Conservation (phyloP, 2,113 vertebrate genomes). For the Corynorhinus townsendii region DNA sequence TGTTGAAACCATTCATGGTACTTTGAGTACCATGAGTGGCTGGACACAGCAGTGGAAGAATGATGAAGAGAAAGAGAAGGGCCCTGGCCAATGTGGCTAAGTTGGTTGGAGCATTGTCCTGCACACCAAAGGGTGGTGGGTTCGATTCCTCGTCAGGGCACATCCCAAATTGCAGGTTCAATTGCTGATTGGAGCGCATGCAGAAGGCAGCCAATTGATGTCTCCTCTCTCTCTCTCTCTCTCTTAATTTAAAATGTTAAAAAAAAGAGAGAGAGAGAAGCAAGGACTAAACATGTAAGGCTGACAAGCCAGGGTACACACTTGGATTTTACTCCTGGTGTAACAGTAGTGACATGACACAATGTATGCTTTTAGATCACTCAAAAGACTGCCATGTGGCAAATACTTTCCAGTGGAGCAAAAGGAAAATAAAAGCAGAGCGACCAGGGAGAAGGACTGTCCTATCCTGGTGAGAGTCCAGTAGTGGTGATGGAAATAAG, state of each 20-base stretch:
- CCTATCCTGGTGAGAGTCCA: not conserved
- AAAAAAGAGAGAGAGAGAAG: no score
- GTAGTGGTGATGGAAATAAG: not conserved
- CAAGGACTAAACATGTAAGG: accelerated
- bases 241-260: not conserved
- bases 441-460: not conserved
- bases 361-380: not conserved
- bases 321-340: not conserved
- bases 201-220: not conserved
- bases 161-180: not conserved
- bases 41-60: not conserved
- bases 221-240: no score
- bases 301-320: not conserved
- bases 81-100: not conserved
- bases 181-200: not conserved
- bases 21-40: not conserved
- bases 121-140: not conserved
- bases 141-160: not conserved
- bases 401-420: not conserved
- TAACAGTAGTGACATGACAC: not conserved
- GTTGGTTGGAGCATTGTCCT: not conserved
- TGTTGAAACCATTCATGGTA: not conserved
- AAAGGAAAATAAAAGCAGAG: not conserved
- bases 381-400: not conserved
- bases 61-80: not conserved